Conservation (phyloP, 2,113 vertebrate genomes). For the Atractosteus spatula region DNA sequence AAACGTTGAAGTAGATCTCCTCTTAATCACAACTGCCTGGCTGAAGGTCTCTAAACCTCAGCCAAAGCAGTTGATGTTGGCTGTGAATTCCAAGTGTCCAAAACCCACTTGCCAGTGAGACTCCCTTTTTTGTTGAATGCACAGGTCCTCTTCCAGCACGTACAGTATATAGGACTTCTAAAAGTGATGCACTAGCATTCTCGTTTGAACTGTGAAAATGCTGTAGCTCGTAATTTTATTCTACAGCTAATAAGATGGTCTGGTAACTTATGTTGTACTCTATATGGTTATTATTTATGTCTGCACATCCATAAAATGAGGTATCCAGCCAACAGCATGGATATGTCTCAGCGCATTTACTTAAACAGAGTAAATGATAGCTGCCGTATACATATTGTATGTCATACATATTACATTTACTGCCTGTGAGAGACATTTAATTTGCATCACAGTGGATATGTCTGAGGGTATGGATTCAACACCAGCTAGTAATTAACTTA, state of each 20-base stretch:
- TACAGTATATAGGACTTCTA: not conserved
- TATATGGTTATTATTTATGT: no score
- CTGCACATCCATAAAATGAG: no score
- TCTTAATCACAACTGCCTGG: not conserved
- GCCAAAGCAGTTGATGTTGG: not conserved
- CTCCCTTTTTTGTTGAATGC: not conserved
- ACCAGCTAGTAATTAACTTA: conserved; percentile 4
- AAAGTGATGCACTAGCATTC: not conserved
- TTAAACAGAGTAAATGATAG: no score
- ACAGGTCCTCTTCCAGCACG: not conserved
- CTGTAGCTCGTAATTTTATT: not conserved
- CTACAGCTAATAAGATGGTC: not conserved
- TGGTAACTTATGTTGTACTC: not conserved
- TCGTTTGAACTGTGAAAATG: not conserved
- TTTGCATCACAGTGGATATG: not conserved
- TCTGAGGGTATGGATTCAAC: not conserved
- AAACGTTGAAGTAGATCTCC: no score
- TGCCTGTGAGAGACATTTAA: not conserved
- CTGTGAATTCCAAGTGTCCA: not conserved
- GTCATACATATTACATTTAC: not conserved
- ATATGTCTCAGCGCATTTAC: no score
- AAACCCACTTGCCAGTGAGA: not conserved
- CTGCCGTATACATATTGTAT: no score
- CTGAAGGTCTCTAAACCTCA: not conserved
- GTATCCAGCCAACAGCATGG: no score